A percentile compares a stretch with the other conserved stretches of the same genome.
Evolutionary conservation across 2,797 vertebrate species (phyloP).

Genomic region (Sandelia bainsii): DNA sequence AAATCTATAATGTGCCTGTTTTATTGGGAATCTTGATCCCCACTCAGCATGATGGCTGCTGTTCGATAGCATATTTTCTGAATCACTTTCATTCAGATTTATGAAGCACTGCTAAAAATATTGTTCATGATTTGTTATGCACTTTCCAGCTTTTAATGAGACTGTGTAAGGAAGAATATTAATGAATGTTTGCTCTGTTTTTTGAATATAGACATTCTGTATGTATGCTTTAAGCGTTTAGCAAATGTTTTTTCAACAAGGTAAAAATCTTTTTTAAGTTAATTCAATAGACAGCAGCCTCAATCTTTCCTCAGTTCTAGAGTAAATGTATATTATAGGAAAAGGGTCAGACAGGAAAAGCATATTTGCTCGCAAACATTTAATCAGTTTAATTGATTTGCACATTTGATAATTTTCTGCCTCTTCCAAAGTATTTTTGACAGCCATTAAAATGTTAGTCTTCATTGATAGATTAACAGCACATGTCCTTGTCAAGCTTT

Average conservation of each 20-base stretch:
- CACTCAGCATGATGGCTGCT: constrained; percentile 1
- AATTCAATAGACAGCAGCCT: constrained; percentile 17
- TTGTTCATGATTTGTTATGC: neutral
- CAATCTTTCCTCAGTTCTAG: neutral
- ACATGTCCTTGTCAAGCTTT: constrained; percentile 17
- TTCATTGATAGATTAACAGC: constrained; percentile 31
- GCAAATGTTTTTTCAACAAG: neutral
- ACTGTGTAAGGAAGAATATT: neutral
- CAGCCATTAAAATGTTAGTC: constrained; percentile 30
- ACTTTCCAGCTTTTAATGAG: constrained; percentile 24
- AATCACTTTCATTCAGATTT: neutral
- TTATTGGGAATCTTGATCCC: constrained; percentile 1
- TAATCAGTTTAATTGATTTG: constrained; percentile 14
- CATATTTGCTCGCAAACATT: constrained; percentile 37
- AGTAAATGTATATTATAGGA: constrained; percentile 6
- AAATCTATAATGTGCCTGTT: constrained; percentile 19
- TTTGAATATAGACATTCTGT: neutral
- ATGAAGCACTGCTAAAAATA: neutral
- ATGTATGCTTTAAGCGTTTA: neutral
- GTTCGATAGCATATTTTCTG: neutral
- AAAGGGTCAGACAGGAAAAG: constrained; percentile 3
- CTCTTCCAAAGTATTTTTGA: constrained; percentile 25
- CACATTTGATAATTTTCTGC: constrained; percentile 23
- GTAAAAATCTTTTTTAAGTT: constrained; percentile 10
- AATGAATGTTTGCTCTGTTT: neutral